phyloP scores from a whole-genome alignment of 2,113 vertebrate genomes.

The Laterallus jamaicensis region DNA sequence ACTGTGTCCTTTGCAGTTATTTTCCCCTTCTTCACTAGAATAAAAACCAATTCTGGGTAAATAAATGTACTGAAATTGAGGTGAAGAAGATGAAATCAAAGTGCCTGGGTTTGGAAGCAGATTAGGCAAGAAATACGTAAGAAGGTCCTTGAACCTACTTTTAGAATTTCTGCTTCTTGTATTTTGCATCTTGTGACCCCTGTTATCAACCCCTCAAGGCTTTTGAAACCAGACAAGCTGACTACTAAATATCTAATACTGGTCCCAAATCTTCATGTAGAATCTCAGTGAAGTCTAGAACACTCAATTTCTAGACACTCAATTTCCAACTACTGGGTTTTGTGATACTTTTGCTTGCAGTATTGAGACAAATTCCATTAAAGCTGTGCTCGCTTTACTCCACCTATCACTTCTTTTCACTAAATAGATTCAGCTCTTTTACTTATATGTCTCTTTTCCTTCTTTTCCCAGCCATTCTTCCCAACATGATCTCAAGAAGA shows the following conservation, averaged over 20 bases:
- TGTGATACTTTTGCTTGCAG: neutral
- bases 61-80: neutral
- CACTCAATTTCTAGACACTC: neutral
- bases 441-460: neutral
- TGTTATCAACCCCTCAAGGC: neutral
- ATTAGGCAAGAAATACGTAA: neutral
- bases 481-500: slow-evolving; percentile 92
- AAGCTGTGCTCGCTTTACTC: neutral
- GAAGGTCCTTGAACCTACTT: neutral
- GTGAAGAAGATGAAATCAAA: neutral
- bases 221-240: neutral
- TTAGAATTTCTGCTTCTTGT: neutral
- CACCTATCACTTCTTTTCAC: neutral
- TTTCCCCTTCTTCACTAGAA: neutral
- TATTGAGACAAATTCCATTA: neutral
- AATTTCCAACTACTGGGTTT: neutral
- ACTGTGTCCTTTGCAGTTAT: neutral
- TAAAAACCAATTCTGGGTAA: neutral
- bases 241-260: neutral
- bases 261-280: neutral
- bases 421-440: neutral
- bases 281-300: neutral
- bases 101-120: neutral
- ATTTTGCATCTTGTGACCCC: neutral
- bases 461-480: slow-evolving; percentile 84